These are phyloP conservation scores for Alloplasta piceator DNA, from an alignment of 2,888 invertebrate genomes.

Conservation along the genomic window DNA sequence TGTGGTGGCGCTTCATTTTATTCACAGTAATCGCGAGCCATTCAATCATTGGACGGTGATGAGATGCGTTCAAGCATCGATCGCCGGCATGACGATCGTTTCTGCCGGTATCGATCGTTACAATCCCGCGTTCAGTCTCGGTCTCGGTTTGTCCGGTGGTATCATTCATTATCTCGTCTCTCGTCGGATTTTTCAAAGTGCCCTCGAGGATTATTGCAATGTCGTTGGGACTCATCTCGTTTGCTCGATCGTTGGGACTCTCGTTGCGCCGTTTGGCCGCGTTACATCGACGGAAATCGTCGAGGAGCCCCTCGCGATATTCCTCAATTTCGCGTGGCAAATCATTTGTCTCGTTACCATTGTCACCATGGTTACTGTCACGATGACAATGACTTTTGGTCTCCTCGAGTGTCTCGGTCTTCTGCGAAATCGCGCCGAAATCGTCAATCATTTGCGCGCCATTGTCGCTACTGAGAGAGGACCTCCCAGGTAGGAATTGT, in stretches of 20 bases:
- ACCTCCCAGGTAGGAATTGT: conserved; percentile 61
- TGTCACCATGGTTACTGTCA: conserved; percentile 55
- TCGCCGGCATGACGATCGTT: conserved; percentile 78
- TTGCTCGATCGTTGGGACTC: conserved; percentile 75
- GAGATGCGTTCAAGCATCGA: conserved; percentile 79
- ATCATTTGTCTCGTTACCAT: conserved; percentile 68
- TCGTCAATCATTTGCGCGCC: conserved; percentile 73
- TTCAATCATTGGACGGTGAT: conserved; percentile 80
- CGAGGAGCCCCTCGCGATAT: conserved; percentile 27
- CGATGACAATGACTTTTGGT: conserved; percentile 67
- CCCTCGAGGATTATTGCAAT: conserved; percentile 81
- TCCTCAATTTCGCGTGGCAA: conserved; percentile 73
- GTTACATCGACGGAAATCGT: conserved; percentile 1
- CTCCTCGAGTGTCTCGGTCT: conserved; percentile 67
- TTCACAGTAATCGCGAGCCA: conserved; percentile 66
- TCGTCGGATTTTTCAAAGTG: conserved; percentile 74
- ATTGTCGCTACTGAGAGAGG: conserved; percentile 62
- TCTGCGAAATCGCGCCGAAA: conserved; percentile 75
- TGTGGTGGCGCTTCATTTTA: conserved; percentile 72
- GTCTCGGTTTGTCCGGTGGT: conserved; percentile 69
- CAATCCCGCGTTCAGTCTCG: conserved; percentile 72
- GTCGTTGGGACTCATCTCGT: conserved; percentile 77
- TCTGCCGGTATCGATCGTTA: conserved; percentile 79
- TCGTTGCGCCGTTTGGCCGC: conserved; percentile 74
- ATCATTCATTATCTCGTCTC: conserved; percentile 74